Conservation (phyloP, 2,113 vertebrate species). For the Hydrolagus affinis region DNA sequence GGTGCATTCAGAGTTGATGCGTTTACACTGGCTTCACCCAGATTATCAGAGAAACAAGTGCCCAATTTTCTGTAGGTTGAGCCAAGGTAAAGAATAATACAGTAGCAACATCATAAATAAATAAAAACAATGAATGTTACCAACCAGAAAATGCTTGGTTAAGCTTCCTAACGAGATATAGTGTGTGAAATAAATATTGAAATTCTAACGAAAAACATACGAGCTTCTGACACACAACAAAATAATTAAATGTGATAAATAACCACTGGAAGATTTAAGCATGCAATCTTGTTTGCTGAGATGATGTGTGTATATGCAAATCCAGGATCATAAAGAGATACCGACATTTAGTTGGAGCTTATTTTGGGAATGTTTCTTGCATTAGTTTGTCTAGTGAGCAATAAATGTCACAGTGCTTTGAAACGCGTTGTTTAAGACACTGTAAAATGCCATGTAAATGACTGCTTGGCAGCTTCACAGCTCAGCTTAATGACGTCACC, state of each 20-base stretch:
- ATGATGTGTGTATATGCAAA: constrained; percentile 4
- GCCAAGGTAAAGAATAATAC: not conserved
- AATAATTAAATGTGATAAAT: constrained; percentile 7
- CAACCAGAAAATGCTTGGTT: not conserved
- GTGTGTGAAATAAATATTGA: not conserved
- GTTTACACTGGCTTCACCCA: too few species aligned
- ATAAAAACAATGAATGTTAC: not conserved
- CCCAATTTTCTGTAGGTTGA: not conserved
- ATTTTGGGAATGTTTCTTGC: constrained; percentile 4
- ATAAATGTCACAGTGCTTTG: constrained; percentile 13
- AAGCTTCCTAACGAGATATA: not conserved
- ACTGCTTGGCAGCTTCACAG: not conserved
- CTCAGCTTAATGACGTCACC: not conserved
- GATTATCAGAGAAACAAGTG: too few species aligned
- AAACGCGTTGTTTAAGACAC: not conserved
- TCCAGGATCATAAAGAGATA: not conserved
- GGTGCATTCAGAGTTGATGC: too few species aligned
- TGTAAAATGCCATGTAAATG: not conserved
- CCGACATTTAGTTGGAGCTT: not conserved
- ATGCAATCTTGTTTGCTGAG: not conserved
- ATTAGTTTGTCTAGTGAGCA: not conserved
- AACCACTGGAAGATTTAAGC: not conserved
- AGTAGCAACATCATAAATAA: not conserved
- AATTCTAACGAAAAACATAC: not conserved
- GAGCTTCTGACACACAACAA: not conserved